Evolutionary conservation across 2,797 vertebrate species (phyloP).

Genomic region (Danio kyathit): DNA sequence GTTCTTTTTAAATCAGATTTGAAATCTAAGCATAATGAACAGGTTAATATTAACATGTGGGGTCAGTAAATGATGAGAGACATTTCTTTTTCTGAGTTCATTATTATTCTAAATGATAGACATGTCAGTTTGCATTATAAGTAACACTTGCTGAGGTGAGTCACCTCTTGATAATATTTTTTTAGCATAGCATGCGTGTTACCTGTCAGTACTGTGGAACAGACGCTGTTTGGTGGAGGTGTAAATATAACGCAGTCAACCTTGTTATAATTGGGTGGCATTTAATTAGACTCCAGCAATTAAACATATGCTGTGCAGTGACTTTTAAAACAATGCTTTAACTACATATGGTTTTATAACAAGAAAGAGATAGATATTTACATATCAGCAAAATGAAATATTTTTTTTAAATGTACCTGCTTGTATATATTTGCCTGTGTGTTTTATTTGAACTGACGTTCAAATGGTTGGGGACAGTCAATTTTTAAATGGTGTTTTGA

Average conservation of each 20-base stretch:
- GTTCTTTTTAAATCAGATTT: too few species aligned
- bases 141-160: slow-evolving; percentile 7
- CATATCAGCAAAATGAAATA: slow-evolving; percentile 11
- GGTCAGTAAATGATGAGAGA: background rate
- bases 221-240: background rate
- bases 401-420: too few species aligned
- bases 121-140: slow-evolving; percentile 5
- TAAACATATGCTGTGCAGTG: background rate
- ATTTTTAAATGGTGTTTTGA: too few species aligned
- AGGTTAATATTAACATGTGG: background rate
- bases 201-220: slow-evolving; percentile 5
- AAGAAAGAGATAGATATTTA: background rate
- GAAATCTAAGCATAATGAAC: background rate
- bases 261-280: slow-evolving; percentile 16
- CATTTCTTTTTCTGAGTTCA: background rate
- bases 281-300: slow-evolving; percentile 38
- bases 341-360: background rate
- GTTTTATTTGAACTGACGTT: too few species aligned
- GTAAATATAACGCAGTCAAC: slow-evolving; percentile 26
- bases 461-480: too few species aligned
- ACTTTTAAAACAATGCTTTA: background rate
- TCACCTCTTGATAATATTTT: slow-evolving; percentile 27
- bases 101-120: background rate
- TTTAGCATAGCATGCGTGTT: slow-evolving; percentile 2
- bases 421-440: too few species aligned